These are phyloP conservation scores for Cyanistes caeruleus DNA, from an alignment of 2,113 vertebrate species.

Conservation along the genomic window DNA sequence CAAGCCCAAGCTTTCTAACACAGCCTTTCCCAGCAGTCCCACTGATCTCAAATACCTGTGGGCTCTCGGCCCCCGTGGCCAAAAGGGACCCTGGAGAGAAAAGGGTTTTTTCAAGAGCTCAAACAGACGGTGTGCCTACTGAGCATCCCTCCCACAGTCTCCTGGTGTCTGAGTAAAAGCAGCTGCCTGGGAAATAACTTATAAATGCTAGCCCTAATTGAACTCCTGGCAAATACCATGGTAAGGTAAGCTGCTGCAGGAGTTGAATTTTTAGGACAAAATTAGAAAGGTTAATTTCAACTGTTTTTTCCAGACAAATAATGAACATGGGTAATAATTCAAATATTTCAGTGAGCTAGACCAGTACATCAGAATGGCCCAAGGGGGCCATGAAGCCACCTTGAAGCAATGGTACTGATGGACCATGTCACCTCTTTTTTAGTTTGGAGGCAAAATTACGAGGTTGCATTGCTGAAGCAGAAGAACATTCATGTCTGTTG, in stretches of 20 bases:
- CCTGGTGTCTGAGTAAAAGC: not conserved
- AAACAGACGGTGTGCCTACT: not conserved
- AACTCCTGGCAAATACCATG: not conserved
- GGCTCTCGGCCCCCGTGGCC: not conserved
- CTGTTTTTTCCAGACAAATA: not conserved
- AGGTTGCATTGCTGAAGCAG: not conserved
- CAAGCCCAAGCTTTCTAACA: not conserved
- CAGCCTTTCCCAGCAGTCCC: not conserved
- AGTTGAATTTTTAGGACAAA: not conserved
- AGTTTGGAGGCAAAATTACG: not conserved
- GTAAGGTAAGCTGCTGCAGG: not conserved
- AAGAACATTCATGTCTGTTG: not conserved
- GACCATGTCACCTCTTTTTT: fast-evolving
- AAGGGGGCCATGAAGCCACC: not conserved
- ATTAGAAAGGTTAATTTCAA: not conserved
- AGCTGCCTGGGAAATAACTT: not conserved
- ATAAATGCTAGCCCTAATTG: not conserved
- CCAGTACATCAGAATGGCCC: not conserved
- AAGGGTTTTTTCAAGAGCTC: not conserved
- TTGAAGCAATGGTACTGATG: not conserved
- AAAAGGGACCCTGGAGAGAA: not conserved
- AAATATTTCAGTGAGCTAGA: not conserved
- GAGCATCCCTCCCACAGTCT: not conserved
- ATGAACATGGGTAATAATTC: not conserved
- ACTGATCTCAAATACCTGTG: not conserved